These are phyloP conservation scores for Chymomyza costata DNA, from an alignment of 1,140 invertebrate species.

Conservation along the genomic window DNA sequence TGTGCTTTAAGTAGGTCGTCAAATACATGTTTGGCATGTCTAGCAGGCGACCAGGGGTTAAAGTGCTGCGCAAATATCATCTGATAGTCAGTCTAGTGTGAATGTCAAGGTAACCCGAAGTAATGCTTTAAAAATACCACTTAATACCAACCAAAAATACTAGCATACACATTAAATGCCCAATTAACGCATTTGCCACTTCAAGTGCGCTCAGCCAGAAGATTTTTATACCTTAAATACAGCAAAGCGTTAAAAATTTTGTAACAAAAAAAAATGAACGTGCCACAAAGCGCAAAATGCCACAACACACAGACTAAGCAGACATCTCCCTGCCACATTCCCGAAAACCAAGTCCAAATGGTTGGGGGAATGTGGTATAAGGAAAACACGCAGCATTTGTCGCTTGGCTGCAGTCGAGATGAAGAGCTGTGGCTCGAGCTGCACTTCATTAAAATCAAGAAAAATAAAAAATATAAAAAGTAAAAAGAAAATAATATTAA, in stretches of 20 bases:
- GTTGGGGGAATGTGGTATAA: constrained; percentile 1
- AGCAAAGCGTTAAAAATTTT: constrained; percentile 24
- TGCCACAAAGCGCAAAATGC: constrained; percentile 61
- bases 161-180: constrained; percentile 52
- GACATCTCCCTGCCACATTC: constrained; percentile 1
- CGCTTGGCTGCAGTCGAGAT: constrained; percentile 46
- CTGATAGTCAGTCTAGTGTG: no score
- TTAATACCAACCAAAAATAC: no score
- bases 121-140: no score
- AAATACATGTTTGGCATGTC: no score
- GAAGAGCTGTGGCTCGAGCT: constrained; percentile 14
- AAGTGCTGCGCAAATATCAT: no score
- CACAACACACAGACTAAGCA: no score
- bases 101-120: no score
- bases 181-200: constrained; percentile 70
- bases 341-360: neutral
- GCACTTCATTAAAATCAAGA: constrained; percentile 70
- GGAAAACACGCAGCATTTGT: constrained; percentile 40
- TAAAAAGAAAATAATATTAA: no score
- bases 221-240: constrained; percentile 47
- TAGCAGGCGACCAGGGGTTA: no score
- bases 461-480: no score
- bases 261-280: constrained; percentile 35
- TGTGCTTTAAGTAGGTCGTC: no score
- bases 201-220: constrained; percentile 47